Evolutionary conservation across 2,888 invertebrate genomes (phyloP), one percentile per base, ranked within the genome.

Genomic region (Cheilosia vernalis): DNA sequence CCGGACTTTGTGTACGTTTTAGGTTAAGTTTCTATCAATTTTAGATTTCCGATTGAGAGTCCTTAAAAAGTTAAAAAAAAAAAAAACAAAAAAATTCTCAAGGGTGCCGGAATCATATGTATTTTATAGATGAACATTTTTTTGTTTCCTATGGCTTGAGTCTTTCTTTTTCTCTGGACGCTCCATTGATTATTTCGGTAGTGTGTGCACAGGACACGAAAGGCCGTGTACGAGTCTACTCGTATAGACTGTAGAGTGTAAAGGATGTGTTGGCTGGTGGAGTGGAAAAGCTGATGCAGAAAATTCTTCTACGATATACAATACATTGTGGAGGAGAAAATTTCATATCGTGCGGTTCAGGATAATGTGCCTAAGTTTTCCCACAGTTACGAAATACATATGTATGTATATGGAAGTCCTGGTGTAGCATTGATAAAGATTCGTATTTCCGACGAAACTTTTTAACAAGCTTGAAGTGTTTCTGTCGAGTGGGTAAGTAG

Each of bases 401-500:
- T 78, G 72, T 67, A 78, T 56, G 37, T 37, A 4, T 37, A 4
- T 37, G 37, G 13, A 37, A 37, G 37, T 37, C 67, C 78, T 83
- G 78, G 78, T 27, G 27, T 67, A 83, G 67, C 78, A 83, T 63
- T 83, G 78, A 77, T 77, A 82, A 82, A 76, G 81, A 83, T 78
- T 83, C 83, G 72, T 83, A 83, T 83, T 83, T 83, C 78, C 72
- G 83, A 78, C 67, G 83, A 84, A 84, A 84, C 78, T 84, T 84
- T 84, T 79, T 79, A 83, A 84, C 79, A 79, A 84, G 79, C 79
- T 84, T 84, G 79, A 84, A 84, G 83, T 84, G 73, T 79, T 84
- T 83, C 73, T 84, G 83, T 79, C 73, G 83, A 84, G 83, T 74
- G 79, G 73, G 83, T 79, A 79, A 67, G 79, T 72, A 83, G 82